These are phyloP conservation scores for Engraulis encrasicolus DNA, from an alignment of 2,113 vertebrate species.

Conservation along the genomic window DNA sequence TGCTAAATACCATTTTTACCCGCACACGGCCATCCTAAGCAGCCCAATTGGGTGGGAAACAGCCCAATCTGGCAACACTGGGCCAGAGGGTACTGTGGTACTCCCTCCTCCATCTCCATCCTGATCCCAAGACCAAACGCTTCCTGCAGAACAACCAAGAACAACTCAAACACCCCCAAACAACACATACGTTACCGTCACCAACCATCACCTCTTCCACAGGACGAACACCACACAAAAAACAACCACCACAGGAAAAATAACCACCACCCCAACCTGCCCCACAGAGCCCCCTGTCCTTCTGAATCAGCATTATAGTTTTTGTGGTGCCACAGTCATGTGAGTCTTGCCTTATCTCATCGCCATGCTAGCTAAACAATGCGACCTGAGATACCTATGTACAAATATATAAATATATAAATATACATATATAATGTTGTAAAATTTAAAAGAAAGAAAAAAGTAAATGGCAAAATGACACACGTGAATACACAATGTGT, in stretches of 20 bases:
- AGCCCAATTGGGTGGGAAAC: no score
- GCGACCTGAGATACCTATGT: slow-evolving; percentile 83
- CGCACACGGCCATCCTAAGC: no score
- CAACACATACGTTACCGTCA: no score
- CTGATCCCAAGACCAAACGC: slow-evolving; percentile 91
- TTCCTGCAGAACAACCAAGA: slow-evolving; percentile 82
- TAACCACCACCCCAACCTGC: slow-evolving; percentile 73
- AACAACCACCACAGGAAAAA: slow-evolving; percentile 55
- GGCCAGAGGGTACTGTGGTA: no score
- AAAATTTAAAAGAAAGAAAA: slow-evolving; percentile 74
- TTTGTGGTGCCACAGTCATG: slow-evolving; percentile 81
- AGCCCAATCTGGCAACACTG: no score
- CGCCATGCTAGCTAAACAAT: slow-evolving; percentile 87
- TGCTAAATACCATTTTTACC: no score
- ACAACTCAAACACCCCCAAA: no score
- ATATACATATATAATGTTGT: slow-evolving; percentile 87
- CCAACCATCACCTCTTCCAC: no score
- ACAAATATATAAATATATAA: slow-evolving; percentile 74
- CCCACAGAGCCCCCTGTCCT: no score
- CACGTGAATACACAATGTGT: slow-evolving; percentile 81
- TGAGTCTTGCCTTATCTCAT: slow-evolving; percentile 94
- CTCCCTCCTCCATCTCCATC: no score
- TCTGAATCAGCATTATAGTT: slow-evolving; percentile 91
- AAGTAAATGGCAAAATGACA: slow-evolving; percentile 40
- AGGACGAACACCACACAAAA: no score